Conservation (phyloP, 2,113 vertebrate genomes). For the Corydoras maculifer region DNA sequence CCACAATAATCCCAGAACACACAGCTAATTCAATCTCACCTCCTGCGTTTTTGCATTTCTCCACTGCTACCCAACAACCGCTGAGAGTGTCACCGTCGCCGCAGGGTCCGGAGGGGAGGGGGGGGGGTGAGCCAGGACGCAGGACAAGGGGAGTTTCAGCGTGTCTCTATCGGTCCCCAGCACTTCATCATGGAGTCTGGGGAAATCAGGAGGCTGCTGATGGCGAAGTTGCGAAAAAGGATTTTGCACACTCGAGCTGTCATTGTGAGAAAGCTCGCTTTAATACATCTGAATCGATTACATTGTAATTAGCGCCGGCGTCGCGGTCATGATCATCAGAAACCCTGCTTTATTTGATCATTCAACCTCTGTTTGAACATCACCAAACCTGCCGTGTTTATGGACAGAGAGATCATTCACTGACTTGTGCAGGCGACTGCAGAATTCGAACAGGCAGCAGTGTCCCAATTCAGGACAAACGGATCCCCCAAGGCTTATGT, state of each 20-base stretch:
- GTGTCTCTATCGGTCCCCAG: neutral
- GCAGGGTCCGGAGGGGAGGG: conserved; percentile 33
- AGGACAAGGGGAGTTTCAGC: conserved; percentile 16
- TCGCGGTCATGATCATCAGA: conserved; percentile 2
- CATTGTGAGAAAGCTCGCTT: conserved; percentile 10
- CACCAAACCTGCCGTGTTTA: no score
- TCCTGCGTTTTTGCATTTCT: conserved; percentile 64
- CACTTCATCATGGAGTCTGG: neutral
- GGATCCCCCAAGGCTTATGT: conserved; percentile 5
- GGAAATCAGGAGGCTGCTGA: conserved; percentile 7
- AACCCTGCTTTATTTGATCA: neutral
- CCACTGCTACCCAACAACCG: conserved; percentile 52
- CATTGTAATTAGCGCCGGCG: conserved; percentile 21
- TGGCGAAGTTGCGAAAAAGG: conserved; percentile 26
- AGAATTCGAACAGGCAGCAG: neutral
- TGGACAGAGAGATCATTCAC: no score
- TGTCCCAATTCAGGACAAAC: conserved; percentile 8
- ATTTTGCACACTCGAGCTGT: conserved; percentile 22
- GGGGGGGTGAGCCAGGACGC: conserved; percentile 42
- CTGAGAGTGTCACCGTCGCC: conserved; percentile 26
- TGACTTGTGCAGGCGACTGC: no score
- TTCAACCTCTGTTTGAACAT: no score
- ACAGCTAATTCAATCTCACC: conserved; percentile 69
- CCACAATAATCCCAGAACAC: conserved; percentile 68
- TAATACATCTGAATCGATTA: conserved; percentile 34